Evolutionary conservation across 2,888 invertebrate species (phyloP).

Genomic region (Diaperis boleti): DNA sequence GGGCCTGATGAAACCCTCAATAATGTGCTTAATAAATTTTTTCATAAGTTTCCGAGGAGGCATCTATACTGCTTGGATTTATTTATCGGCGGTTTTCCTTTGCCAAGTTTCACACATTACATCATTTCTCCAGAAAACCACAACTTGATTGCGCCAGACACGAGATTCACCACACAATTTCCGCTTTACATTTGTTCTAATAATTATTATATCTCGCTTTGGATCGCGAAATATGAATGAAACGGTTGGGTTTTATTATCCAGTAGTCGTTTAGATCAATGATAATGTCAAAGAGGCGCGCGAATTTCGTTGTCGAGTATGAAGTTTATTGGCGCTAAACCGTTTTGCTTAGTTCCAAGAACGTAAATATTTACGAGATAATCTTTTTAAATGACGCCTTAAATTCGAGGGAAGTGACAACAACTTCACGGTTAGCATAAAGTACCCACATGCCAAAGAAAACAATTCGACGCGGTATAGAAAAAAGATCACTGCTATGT

Average conservation of each 20-base stretch:
- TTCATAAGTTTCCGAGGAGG: conserved; percentile 23
- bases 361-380: conserved; percentile 17
- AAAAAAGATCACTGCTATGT: no score
- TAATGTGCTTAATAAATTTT: conserved; percentile 28
- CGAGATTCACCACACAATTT: background rate
- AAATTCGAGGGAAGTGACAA: conserved; percentile 1
- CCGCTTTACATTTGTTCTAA: conserved; percentile 5
- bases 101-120: conserved; percentile 16
- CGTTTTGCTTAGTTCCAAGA: conserved; percentile 14
- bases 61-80: conserved; percentile 23
- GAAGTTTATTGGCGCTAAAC: conserved; percentile 15
- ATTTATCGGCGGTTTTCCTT: conserved; percentile 16
- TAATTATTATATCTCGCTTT: conserved; percentile 17
- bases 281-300: conserved; percentile 11
- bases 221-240: conserved; percentile 15
- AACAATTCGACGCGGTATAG: no score
- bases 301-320: conserved; percentile 2
- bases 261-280: conserved; percentile 11
- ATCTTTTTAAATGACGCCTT: conserved; percentile 9
- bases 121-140: no score
- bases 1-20: conserved; percentile 24
- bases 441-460: no score
- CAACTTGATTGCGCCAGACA: background rate
- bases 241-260: conserved; percentile 14
- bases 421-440: no score